phyloP scores from a whole-genome alignment of 1,140 invertebrate species.

The Dreissena rostriformis region DNA sequence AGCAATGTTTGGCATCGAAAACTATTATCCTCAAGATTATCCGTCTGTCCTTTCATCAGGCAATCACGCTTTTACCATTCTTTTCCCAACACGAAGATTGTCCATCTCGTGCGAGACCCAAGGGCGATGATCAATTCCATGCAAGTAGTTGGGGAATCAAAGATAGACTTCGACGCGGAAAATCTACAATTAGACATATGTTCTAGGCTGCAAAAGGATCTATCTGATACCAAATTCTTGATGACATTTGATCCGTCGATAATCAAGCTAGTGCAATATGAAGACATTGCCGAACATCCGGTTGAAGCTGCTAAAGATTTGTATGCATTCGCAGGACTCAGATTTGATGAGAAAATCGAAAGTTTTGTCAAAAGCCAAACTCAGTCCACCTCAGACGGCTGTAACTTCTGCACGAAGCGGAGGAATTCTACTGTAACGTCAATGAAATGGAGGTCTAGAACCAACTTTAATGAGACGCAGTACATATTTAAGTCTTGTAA shows the following conservation, averaged over 20 bases:
- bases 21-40: constrained; percentile 17
- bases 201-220: not conserved
- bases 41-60: constrained; percentile 1
- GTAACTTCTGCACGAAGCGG: constrained; percentile 35
- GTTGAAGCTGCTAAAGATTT: constrained; percentile 7
- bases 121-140: constrained; percentile 32
- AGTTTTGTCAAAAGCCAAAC: constrained; percentile 8
- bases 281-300: constrained; percentile 32
- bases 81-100: constrained; percentile 38
- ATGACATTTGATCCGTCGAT: constrained; percentile 7
- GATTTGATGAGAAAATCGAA: constrained; percentile 13
- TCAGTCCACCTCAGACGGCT: not conserved
- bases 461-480: not conserved
- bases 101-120: constrained; percentile 40
- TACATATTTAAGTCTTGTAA: constrained; percentile 23
- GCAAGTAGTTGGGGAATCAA: not conserved
- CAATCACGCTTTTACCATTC: constrained; percentile 12
- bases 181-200: not conserved
- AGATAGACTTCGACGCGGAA: not conserved
- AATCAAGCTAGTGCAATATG: constrained; percentile 11
- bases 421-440: constrained; percentile 20
- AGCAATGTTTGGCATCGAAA: not conserved
- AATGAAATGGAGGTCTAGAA: constrained; percentile 13
- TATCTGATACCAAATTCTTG: constrained; percentile 13
- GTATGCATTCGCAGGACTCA: constrained; percentile 7